Base-by-base conservation (phyloP, 1,140 invertebrate genomes). In the Diabrotica virgifera region DNA sequence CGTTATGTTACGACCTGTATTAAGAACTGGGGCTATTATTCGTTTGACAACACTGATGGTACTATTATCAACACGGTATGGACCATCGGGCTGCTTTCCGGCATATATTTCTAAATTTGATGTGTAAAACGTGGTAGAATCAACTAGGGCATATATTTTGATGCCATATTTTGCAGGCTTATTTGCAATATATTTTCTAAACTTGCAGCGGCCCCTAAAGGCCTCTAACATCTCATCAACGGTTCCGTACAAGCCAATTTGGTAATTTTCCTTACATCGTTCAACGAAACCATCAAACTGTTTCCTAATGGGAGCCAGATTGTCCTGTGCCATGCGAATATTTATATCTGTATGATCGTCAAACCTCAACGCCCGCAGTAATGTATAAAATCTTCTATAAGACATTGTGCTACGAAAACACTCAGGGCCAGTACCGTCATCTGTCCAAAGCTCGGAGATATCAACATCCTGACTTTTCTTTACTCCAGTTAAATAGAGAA, bases 31-130 rank as follows among this genome's bases (percentile, higher is more conserved):
- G 10, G n/a, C 10, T 14, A 55, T 55, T 55, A 6, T 6, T n/a
- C 12, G 13, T n/a, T 53, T 46, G n/a, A 62, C 51, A 7, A 53
- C 12, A 53, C 9, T 24, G 6, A 10, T 6, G 5, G 50, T 5
- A 10, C 36, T 53, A 53, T 62, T 62, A 13, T 35, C 35, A 8
- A 52, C 40, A 24, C 51, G 13, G 8, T 40, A 61, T 12, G 38
- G 10, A 36, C 38, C 59, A 51, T 51, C 59, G 12, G 59, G 40
- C 36, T 79, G 72, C 64, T 75, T 75, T 36, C 76, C 74, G 14
- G 62, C 52, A 65, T 77, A 77, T 24, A 77, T 69, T 66, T 76
- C 71, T n/a, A 74, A 53, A 63, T 77, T 76, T 4, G 52, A 40
- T 6, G 63, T 73, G 61, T 80, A 80, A 64, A 68, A 75, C 6